A percentile compares a stretch with the other conserved stretches of the same genome.
Evolutionary conservation across 1,140 invertebrate species (phyloP).

Genomic region (Trichoplusia ni): DNA sequence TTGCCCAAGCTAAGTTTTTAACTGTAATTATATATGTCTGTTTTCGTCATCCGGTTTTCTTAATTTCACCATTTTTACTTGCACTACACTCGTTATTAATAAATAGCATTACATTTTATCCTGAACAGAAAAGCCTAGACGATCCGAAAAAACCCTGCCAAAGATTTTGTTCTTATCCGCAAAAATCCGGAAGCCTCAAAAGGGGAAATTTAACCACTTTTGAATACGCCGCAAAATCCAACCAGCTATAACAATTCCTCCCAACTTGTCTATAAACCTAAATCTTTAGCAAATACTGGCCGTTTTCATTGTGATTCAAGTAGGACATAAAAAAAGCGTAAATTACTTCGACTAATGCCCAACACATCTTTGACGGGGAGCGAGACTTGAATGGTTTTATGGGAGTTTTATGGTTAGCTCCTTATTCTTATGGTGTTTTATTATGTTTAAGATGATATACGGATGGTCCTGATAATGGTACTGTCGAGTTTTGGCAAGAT

Average conservation of each 20-base stretch:
- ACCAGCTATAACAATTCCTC: constrained; percentile 11
- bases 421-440: constrained; percentile 14
- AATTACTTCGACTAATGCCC: constrained; percentile 50
- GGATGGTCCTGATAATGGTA: background rate
- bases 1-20: too few relatives aligned
- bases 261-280: constrained; percentile 8
- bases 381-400: constrained; percentile 28
- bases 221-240: background rate
- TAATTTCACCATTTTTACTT: too few relatives aligned
- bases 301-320: constrained; percentile 70
- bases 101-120: too few relatives aligned
- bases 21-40: too few relatives aligned
- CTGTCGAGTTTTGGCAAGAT: background rate
- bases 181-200: too few relatives aligned
- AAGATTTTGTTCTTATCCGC: too few relatives aligned
- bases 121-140: background rate
- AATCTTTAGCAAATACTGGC: constrained; percentile 40
- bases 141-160: background rate
- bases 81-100: too few relatives aligned
- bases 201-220: background rate
- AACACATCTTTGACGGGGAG: constrained; percentile 35
- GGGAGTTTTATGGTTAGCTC: constrained; percentile 27
- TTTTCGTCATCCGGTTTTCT: too few relatives aligned
- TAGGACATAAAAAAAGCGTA: constrained; percentile 61
- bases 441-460: constrained; percentile 19